Percentiles rank a stretch among this genome's conserved stretches.
These are phyloP conservation scores for Cotesia congregata DNA, from an alignment of 2,888 invertebrate species.

Conservation along the genomic window DNA sequence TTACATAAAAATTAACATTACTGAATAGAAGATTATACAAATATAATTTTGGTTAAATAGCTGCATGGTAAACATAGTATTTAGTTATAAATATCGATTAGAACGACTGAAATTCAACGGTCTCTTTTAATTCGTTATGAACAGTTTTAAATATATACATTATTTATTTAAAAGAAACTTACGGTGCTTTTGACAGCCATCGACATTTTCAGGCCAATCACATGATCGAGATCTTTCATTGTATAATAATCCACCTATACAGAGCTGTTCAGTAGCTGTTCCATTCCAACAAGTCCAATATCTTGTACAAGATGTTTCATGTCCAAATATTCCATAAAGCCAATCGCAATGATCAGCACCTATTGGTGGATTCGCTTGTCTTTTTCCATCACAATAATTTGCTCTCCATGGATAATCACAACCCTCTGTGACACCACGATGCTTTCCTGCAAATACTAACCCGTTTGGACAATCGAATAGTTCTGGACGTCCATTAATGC, in stretches of 20 bases:
- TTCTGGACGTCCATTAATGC: slow-evolving; percentile 85
- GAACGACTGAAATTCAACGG: too few relatives aligned
- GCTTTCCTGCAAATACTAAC: slow-evolving; percentile 89
- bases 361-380: slow-evolving; percentile 85
- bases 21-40: too few relatives aligned
- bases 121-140: too few relatives aligned
- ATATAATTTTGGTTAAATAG: too few relatives aligned
- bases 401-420: slow-evolving; percentile 93
- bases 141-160: not conserved
- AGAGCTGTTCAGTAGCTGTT: slow-evolving; percentile 91
- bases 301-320: slow-evolving; percentile 92
- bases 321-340: slow-evolving; percentile 94
- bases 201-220: slow-evolving; percentile 95
- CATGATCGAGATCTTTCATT: slow-evolving; percentile 92
- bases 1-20: too few relatives aligned
- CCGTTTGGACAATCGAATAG: slow-evolving; percentile 93
- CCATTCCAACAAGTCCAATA: slow-evolving; percentile 98
- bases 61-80: too few relatives aligned
- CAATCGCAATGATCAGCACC: slow-evolving; percentile 91
- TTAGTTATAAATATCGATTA: too few relatives aligned
- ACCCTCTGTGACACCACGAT: slow-evolving; percentile 89
- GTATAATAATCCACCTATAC: slow-evolving; percentile 91
- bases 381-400: slow-evolving; percentile 88
- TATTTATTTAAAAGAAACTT: slow-evolving; percentile 70
- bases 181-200: slow-evolving; percentile 95